A percentile compares a stretch with the other conserved stretches of the same genome.
Conservation (phyloP, 2,888 invertebrate species). For the Lochmaea capreae region DNA sequence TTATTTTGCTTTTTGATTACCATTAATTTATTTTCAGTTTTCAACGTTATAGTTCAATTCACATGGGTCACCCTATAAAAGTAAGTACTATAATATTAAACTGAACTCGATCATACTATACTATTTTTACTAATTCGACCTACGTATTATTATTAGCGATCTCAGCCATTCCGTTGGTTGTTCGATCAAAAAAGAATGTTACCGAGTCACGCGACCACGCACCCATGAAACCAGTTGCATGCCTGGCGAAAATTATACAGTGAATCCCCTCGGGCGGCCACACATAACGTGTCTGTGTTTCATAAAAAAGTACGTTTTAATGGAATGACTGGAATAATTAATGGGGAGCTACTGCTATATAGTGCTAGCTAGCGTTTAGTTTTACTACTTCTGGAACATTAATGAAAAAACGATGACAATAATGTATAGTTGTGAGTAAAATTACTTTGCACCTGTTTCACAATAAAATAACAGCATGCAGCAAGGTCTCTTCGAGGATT, state of each 20-base stretch:
- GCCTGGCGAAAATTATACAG: slow-evolving; percentile 15
- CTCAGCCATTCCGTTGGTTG: slow-evolving; percentile 5
- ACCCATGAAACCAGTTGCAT: slow-evolving; percentile 28
- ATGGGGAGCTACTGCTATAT: not conserved
- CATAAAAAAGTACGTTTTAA: slow-evolving; percentile 4
- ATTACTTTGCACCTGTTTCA: too few species aligned
- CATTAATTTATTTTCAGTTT: too few species aligned
- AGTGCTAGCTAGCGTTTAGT: not conserved
- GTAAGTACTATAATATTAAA: not conserved
- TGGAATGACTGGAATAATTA: slow-evolving; percentile 6
- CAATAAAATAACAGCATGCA: too few species aligned
- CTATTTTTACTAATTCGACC: not conserved
- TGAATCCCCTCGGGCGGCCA: slow-evolving; percentile 11
- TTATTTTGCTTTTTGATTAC: too few species aligned
- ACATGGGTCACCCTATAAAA: not conserved
- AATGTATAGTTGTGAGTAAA: too few species aligned
- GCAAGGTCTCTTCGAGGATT: too few species aligned
- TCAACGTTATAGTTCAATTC: not conserved
- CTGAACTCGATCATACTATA: not conserved
- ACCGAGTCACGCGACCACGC: slow-evolving; percentile 25
- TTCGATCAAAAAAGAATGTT: slow-evolving; percentile 11
- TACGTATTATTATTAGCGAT: slow-evolving; percentile 5
- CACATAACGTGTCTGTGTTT: slow-evolving; percentile 14
- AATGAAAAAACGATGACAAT: not conserved
- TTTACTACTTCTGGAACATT: not conserved